Evolutionary conservation across 1,140 invertebrate genomes (phyloP), one percentile per base, ranked within the genome.

Genomic region (Lepeophtheirus salmonis): DNA sequence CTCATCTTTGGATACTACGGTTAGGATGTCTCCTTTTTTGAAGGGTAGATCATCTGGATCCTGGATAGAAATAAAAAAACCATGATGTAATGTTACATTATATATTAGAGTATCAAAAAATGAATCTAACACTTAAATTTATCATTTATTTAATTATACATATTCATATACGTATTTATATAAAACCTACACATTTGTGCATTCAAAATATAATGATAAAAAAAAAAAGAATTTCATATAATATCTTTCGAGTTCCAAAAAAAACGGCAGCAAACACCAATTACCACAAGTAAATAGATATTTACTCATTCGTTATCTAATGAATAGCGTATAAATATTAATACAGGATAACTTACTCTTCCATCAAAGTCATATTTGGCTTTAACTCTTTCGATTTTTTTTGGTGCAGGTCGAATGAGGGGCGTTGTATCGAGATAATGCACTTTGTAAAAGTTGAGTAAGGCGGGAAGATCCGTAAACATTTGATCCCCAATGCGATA

Each of bases 381-480:
- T 61, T 89, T 79, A 61, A 95, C 87, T 71, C 82, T 83, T 70
- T 91, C 86, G 20, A 82, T 68, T 67, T 80, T 81, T 67, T 80
- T 79, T 20, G 78, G 75, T 50, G 87, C 83, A 14, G 92, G 91
- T 69, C 83, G 78, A 58, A 89, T 83, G 23, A 97, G 75, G 50
- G 90, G 88, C 23, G 90, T 95, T 2, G 90, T 94, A 70, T 97
- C 91, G 71, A 97, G 76, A 70, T 94, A 96, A 76, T 97, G 91
- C 53, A 90, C 77, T 70, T 94, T 89, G 69, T 94, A 95, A 77
- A 97, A 97, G 56, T 81, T 82, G 62, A 97, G 74, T 61, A 97
- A 75, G 65, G 81, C 80, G 50, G 91, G 85, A 69, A 97, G 80
- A 74, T 95, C 89, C 2, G 83, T 75, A 74, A 97, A 98, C 66